These are phyloP conservation scores for Odontothrips loti DNA, from an alignment of 2,888 invertebrate species.

Conservation along the genomic window DNA sequence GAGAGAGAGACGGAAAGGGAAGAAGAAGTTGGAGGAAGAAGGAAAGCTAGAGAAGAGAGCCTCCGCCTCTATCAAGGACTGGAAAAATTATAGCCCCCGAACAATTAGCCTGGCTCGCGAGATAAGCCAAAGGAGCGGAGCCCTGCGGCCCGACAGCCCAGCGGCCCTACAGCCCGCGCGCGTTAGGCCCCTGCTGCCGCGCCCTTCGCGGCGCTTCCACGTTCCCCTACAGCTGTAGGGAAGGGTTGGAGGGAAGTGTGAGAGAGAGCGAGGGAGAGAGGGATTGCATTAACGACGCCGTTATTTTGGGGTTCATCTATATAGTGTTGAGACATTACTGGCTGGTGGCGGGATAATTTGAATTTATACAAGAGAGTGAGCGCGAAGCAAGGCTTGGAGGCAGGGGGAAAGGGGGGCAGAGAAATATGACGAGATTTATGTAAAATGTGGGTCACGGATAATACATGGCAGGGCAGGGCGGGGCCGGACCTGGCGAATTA, in stretches of 20 bases:
- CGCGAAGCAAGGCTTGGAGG: not conserved
- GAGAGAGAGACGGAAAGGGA: not conserved
- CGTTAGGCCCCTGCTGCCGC: not conserved
- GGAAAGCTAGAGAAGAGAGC: not conserved
- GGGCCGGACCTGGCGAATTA: not conserved
- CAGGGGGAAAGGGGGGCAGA: not conserved
- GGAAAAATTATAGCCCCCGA: conserved; percentile 24
- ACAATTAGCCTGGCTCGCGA: conserved; percentile 20
- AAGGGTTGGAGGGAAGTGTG: not conserved
- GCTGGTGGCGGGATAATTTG: conserved; percentile 1
- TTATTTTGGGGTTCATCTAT: conserved; percentile 25
- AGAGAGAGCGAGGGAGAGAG: not conserved
- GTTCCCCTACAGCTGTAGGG: not conserved
- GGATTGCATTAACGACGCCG: conserved; percentile 15
- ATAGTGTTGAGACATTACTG: not conserved
- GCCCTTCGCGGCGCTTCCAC: not conserved
- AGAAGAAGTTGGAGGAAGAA: not conserved
- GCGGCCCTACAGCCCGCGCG: not conserved
- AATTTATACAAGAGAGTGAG: not conserved
- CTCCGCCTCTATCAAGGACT: conserved; percentile 16
- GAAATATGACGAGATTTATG: conserved; percentile 17
- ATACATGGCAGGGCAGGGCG: not conserved
- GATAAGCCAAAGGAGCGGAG: conserved; percentile 15
- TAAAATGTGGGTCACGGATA: not conserved
- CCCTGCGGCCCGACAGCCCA: not conserved